phyloP scores from a whole-genome alignment of 2,113 vertebrate genomes.

The Galbula dea region DNA sequence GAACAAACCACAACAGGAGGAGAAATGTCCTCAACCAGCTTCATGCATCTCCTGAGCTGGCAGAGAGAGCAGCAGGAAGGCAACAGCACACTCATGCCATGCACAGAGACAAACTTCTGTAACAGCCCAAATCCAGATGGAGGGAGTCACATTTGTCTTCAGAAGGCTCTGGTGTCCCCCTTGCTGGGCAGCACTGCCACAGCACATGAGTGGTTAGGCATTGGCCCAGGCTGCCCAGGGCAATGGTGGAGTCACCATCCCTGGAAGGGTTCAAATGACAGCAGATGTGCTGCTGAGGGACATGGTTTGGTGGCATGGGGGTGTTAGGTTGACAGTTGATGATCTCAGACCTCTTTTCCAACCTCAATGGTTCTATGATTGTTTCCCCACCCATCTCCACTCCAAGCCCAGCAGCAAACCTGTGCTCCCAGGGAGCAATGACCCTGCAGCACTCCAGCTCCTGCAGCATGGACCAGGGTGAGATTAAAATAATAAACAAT shows the following conservation, averaged over 20 bases:
- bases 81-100: neutral
- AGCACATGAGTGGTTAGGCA: neutral
- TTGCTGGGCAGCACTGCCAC: rapidly evolving
- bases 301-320: too few species aligned
- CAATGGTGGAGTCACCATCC: too few species aligned
- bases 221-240: neutral
- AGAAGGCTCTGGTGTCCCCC: rapidly evolving
- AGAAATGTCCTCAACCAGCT: neutral
- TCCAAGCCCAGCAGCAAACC: rapidly evolving
- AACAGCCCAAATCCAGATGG: rapidly evolving
- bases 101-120: neutral
- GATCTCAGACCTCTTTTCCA: neutral
- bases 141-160: neutral
- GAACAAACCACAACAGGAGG: neutral
- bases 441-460: neutral
- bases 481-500: slow-evolving; percentile 19
- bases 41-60: rapidly evolving
- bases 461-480: neutral
- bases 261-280: too few species aligned
- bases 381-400: rapidly evolving
- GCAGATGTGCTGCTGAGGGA: too few species aligned
- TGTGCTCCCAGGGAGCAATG: rapidly evolving
- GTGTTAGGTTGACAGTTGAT: too few species aligned
- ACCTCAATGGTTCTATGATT: too few species aligned
- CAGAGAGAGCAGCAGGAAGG: neutral